Evolutionary conservation across 1,140 invertebrate species (phyloP).

Genomic region (Oryzaephilus surinamensis): DNA sequence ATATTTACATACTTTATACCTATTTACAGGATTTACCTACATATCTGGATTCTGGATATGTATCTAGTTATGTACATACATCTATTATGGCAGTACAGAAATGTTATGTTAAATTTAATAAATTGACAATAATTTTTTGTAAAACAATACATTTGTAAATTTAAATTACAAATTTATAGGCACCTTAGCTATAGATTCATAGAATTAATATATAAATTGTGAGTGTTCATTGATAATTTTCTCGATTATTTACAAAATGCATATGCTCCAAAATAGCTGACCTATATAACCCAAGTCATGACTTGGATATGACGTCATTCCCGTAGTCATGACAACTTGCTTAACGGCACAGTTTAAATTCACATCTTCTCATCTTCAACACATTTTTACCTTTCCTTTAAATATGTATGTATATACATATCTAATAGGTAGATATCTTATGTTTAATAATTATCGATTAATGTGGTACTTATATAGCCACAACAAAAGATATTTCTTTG

Average conservation of each 20-base stretch:
- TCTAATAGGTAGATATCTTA: too few species aligned
- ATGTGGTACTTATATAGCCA: too few species aligned
- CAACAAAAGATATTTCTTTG: neutral
- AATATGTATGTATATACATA: too few species aligned
- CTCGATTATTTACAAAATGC: slow-evolving; percentile 7
- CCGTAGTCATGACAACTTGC: slow-evolving; percentile 39
- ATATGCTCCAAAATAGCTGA: slow-evolving; percentile 23
- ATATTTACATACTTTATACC: too few species aligned
- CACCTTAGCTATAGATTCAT: too few species aligned
- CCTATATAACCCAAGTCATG: slow-evolving; percentile 26
- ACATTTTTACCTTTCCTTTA: too few species aligned
- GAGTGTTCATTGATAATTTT: slow-evolving; percentile 7
- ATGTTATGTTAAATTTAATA: neutral
- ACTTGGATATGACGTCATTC: slow-evolving; percentile 26
- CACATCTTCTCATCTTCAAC: slow-evolving; percentile 17
- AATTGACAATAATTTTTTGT: neutral
- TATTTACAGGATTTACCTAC: too few species aligned
- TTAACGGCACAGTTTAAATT: slow-evolving; percentile 21
- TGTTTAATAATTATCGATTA: too few species aligned
- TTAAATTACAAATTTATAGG: neutral
- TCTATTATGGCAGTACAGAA: neutral
- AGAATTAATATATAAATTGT: too few species aligned
- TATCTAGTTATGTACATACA: too few species aligned
- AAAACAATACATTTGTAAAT: neutral
- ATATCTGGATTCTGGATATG: too few species aligned